Conservation (phyloP, 2,113 vertebrate genomes). For the Seriola quinqueradiata region DNA sequence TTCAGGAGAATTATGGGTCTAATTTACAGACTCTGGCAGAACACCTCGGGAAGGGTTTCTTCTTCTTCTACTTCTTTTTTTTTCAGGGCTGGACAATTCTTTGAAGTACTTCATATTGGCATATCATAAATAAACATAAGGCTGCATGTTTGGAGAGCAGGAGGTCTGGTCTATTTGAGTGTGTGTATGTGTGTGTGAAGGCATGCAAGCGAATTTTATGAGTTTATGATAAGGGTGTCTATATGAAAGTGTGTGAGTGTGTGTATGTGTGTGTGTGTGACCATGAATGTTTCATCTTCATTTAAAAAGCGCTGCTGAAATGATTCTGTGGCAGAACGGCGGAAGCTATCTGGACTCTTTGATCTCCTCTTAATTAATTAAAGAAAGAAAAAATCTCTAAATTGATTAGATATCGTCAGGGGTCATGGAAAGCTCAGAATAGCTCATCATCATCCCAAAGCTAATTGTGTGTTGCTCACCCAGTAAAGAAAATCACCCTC, state of each 20-base stretch:
- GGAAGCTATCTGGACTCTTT: constrained; percentile 50
- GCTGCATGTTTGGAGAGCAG: constrained; percentile 50
- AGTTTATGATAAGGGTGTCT: constrained; percentile 18
- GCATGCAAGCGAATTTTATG: constrained; percentile 17
- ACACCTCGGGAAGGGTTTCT: constrained; percentile 29
- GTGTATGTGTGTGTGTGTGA: constrained; percentile 23
- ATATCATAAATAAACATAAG: constrained; percentile 75
- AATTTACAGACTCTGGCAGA: constrained; percentile 30
- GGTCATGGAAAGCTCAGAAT: constrained; percentile 21
- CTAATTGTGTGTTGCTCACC: constrained; percentile 17
- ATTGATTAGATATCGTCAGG: constrained; percentile 49
- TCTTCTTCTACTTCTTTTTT: constrained; percentile 4
- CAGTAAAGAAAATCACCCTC: not conserved
- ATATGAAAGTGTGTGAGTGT: constrained; percentile 15
- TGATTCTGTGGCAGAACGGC: not conserved
- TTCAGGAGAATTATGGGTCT: constrained; percentile 23
- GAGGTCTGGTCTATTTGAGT: constrained; percentile 2
- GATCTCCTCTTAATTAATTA: constrained; percentile 60
- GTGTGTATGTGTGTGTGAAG: not conserved
- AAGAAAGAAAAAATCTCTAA: constrained; percentile 29
- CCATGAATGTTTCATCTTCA: constrained; percentile 35
- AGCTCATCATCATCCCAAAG: constrained; percentile 41
- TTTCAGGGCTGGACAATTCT: constrained; percentile 57
- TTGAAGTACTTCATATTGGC: constrained; percentile 74
- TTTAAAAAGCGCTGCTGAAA: constrained; percentile 40